Conservation (phyloP, 2,113 vertebrate species). For the Okapia johnstoni region DNA sequence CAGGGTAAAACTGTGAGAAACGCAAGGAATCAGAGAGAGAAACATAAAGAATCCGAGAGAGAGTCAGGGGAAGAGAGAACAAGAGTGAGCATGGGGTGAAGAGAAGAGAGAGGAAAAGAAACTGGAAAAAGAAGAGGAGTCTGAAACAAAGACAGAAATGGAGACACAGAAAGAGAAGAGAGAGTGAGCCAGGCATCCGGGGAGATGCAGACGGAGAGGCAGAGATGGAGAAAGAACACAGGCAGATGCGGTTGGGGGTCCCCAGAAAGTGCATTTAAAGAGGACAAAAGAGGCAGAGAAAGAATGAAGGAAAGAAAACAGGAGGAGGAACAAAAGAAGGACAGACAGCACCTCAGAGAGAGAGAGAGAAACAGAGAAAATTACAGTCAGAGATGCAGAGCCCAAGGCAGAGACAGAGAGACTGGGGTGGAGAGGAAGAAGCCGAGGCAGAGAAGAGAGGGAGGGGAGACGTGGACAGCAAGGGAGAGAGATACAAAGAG, state of each 20-base stretch:
- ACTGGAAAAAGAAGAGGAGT: neutral
- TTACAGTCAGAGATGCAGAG: neutral
- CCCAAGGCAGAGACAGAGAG: neutral
- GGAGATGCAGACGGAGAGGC: neutral
- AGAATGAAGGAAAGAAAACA: neutral
- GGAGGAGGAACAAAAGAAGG: neutral
- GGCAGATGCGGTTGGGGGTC: neutral
- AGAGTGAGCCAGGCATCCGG: neutral
- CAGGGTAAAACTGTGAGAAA: neutral
- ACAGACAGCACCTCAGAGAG: neutral
- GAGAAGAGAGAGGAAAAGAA: neutral
- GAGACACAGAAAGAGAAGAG: neutral
- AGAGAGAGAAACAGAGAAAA: neutral
- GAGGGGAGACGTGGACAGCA: rapidly evolving
- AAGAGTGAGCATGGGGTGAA: neutral
- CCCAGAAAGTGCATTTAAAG: neutral
- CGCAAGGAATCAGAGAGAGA: neutral
- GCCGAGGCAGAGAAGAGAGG: rapidly evolving
- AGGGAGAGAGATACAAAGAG: neutral
- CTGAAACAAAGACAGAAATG: neutral
- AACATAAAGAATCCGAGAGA: neutral
- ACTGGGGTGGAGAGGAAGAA: neutral
- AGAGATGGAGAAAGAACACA: neutral
- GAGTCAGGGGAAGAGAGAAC: neutral
- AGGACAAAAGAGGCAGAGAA: neutral